phyloP scores from a whole-genome alignment of 2,113 vertebrate genomes.

The Poeciliopsis occidentalis region DNA sequence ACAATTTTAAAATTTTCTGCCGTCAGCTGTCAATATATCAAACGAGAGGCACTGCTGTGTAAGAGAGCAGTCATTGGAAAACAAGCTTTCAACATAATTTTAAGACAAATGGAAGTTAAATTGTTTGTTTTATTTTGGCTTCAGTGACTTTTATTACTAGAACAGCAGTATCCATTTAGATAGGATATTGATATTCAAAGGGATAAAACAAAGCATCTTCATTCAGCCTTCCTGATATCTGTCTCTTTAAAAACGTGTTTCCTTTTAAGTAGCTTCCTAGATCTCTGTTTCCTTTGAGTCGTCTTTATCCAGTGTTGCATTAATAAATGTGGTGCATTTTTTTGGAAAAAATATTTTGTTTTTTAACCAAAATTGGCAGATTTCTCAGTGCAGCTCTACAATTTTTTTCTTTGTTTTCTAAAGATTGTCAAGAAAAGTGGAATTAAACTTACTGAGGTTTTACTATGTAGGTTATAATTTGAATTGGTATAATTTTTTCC shows the following conservation, averaged over 20 bases:
- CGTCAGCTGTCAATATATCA: background rate
- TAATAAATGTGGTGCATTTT: background rate
- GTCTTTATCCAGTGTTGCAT: background rate
- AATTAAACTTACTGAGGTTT: background rate
- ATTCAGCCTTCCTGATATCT: background rate
- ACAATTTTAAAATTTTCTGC: background rate
- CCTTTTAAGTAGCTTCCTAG: too few relatives aligned
- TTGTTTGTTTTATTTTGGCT: background rate
- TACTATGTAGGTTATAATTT: background rate
- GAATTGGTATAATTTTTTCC: background rate
- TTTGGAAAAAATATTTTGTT: too few relatives aligned
- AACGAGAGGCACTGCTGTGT: too few relatives aligned
- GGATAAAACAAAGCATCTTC: background rate
- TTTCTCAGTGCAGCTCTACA: background rate
- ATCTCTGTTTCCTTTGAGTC: too few relatives aligned
- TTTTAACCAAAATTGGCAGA: background rate
- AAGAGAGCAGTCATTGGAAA: too few relatives aligned
- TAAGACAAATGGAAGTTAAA: background rate
- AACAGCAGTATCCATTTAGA: background rate
- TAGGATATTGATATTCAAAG: background rate
- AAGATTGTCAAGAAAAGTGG: slow-evolving; percentile 19
- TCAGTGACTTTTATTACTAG: background rate
- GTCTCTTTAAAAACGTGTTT: background rate
- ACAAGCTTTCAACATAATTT: too few relatives aligned
- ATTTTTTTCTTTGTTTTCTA: background rate